Conservation (phyloP, 2,888 invertebrate species). For the Lomographa bimaculata region DNA sequence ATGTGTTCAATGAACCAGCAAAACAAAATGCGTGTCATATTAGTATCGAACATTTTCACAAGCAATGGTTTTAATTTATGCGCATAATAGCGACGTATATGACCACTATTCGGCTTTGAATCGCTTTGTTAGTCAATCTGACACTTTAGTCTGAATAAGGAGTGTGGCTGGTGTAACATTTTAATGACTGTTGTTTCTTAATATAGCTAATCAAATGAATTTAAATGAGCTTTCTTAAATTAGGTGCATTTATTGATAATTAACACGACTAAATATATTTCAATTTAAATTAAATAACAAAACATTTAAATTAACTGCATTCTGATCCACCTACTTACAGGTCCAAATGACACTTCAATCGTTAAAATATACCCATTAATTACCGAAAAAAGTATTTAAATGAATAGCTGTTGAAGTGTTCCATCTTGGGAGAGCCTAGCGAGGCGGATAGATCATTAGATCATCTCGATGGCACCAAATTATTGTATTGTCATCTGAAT, state of each 20-base stretch:
- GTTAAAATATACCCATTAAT: too few species aligned
- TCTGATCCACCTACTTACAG: too few species aligned
- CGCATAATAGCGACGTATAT: conserved; percentile 19
- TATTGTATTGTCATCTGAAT: too few species aligned
- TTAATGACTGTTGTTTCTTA: conserved; percentile 7
- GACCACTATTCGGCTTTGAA: conserved; percentile 11
- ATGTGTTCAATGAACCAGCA: conserved; percentile 29
- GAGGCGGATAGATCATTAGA: too few species aligned
- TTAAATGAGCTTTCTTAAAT: conserved; percentile 6
- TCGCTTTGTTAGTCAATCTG: conserved; percentile 7
- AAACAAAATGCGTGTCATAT: conserved; percentile 25
- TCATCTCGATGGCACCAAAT: too few species aligned
- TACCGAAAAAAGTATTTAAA: too few species aligned
- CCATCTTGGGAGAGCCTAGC: too few species aligned
- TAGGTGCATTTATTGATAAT: neutral
- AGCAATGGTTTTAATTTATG: conserved; percentile 22
- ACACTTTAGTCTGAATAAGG: conserved; percentile 3
- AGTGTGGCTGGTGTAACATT: conserved; percentile 5
- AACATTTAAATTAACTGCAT: too few species aligned
- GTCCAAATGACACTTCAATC: too few species aligned
- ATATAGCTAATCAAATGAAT: conserved; percentile 9
- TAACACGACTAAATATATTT: too few species aligned
- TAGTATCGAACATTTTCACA: conserved; percentile 18
- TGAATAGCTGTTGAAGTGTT: too few species aligned
- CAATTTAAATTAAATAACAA: too few species aligned